phyloP scores from a whole-genome alignment of 1,140 invertebrate genomes.

The Drosophila jambulina region DNA sequence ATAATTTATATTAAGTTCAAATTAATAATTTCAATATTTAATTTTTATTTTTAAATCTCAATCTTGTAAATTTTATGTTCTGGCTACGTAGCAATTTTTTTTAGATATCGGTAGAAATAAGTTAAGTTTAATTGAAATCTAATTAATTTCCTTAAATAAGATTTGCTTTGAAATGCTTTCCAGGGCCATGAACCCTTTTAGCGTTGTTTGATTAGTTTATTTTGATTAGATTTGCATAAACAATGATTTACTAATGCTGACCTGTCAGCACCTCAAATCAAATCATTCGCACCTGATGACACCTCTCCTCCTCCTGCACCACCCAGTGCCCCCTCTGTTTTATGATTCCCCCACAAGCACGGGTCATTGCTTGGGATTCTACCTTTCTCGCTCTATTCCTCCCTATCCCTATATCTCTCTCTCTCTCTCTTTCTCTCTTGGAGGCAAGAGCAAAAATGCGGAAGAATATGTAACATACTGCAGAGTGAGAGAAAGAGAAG shows the following conservation, averaged over 20 bases:
- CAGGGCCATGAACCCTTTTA: background rate
- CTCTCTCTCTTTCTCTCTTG: background rate
- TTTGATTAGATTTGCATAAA: background rate
- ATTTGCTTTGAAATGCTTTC: background rate
- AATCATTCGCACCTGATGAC: constrained; percentile 26
- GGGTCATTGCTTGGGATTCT: constrained; percentile 41
- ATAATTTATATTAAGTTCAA: too few species aligned
- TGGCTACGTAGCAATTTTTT: background rate
- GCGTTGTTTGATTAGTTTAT: background rate
- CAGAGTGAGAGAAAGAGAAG: constrained; percentile 35
- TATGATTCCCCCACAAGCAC: background rate
- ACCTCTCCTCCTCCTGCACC: background rate
- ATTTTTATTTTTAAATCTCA: background rate
- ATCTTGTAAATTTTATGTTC: background rate
- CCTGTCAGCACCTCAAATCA: constrained; percentile 1
- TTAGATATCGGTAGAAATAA: too few species aligned
- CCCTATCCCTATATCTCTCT: background rate
- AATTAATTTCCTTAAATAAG: background rate
- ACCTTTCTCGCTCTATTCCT: constrained; percentile 3
- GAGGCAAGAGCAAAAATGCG: constrained; percentile 44
- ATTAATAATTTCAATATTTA: background rate
- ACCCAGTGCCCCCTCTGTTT: background rate
- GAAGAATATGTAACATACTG: constrained; percentile 50
- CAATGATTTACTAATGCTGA: background rate
- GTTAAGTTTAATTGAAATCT: background rate